Evolutionary conservation across 2,113 vertebrate species (phyloP).

Genomic region (Phalacrocorax carbo): DNA sequence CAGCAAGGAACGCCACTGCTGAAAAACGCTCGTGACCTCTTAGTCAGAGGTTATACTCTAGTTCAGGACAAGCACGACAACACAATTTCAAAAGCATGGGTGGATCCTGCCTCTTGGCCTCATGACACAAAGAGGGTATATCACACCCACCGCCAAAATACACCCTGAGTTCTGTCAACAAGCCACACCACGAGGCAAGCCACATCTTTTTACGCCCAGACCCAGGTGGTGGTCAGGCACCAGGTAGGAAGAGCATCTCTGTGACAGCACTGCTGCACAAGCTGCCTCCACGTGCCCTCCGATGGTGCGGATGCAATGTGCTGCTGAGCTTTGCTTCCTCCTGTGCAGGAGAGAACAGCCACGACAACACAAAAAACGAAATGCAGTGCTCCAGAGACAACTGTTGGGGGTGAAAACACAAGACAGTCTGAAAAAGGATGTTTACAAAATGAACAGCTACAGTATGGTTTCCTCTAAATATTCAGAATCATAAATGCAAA

Average conservation of each 20-base stretch:
- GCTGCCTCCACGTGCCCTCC: not conserved
- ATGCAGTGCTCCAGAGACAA: not conserved
- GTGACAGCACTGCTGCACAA: fast-evolving
- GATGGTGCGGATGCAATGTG: fast-evolving
- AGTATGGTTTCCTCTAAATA: not conserved
- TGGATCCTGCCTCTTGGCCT: not conserved
- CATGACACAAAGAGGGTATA: not conserved
- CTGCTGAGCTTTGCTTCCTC: not conserved
- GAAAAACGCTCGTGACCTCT: not conserved
- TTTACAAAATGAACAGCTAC: not conserved
- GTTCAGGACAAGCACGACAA: not conserved
- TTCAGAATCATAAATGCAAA: not conserved
- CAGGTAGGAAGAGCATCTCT: not conserved
- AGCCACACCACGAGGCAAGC: not conserved
- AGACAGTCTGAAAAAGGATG: not conserved
- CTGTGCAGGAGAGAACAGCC: not conserved
- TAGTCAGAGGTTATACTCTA: not conserved
- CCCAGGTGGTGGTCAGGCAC: not conserved
- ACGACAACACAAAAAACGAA: not conserved
- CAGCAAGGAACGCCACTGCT: not conserved
- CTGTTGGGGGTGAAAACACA: not conserved
- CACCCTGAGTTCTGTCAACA: not conserved
- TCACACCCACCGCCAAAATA: not conserved
- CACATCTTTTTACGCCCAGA: not conserved
- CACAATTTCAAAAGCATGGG: not conserved